These are phyloP conservation scores for Triplophysa yarkandensis DNA, from an alignment of 2,797 vertebrate genomes.

Conservation along the genomic window DNA sequence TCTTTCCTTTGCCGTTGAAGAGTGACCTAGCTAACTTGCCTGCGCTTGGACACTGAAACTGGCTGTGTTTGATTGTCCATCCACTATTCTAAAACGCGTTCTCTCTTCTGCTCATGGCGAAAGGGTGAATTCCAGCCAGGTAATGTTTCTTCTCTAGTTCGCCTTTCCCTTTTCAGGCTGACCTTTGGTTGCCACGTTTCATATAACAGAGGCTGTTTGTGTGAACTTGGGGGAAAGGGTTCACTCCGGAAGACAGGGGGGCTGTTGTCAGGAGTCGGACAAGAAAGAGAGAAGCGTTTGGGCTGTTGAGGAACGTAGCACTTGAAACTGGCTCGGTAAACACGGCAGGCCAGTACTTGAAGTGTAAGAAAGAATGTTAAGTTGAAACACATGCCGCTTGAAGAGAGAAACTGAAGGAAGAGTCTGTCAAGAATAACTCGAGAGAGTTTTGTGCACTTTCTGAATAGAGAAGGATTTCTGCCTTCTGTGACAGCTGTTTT, in stretches of 20 bases:
- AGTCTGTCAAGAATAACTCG: conserved; percentile 17
- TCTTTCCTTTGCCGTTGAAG: conserved; percentile 44
- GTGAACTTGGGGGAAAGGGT: conserved; percentile 28
- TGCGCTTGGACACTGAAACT: conserved; percentile 34
- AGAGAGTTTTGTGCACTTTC: conserved; percentile 41
- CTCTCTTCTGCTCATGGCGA: conserved; percentile 36
- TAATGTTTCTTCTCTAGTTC: conserved; percentile 58
- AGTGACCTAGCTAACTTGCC: conserved; percentile 20
- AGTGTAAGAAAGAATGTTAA: conserved; percentile 74
- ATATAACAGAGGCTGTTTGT: conserved; percentile 22
- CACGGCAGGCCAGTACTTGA: conserved; percentile 58
- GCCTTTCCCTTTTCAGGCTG: conserved; percentile 13
- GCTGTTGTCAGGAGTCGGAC: conserved; percentile 54
- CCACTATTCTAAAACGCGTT: conserved; percentile 34
- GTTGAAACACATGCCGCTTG: conserved; percentile 77
- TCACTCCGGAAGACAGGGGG: conserved; percentile 31
- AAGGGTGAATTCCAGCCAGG: conserved; percentile 60
- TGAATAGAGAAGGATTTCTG: conserved; percentile 36
- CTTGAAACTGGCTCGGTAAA: conserved; percentile 62
- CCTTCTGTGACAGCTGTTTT: conserved; percentile 55
- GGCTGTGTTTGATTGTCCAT: conserved; percentile 41
- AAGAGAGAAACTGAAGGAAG: conserved; percentile 55
- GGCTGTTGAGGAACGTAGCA: conserved; percentile 8
- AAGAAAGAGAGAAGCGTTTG: conserved; percentile 21
- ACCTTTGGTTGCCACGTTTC: conserved; percentile 34